Base-by-base conservation (phyloP, 2,888 invertebrate species). In the Dyspetes luteomarginatus region DNA sequence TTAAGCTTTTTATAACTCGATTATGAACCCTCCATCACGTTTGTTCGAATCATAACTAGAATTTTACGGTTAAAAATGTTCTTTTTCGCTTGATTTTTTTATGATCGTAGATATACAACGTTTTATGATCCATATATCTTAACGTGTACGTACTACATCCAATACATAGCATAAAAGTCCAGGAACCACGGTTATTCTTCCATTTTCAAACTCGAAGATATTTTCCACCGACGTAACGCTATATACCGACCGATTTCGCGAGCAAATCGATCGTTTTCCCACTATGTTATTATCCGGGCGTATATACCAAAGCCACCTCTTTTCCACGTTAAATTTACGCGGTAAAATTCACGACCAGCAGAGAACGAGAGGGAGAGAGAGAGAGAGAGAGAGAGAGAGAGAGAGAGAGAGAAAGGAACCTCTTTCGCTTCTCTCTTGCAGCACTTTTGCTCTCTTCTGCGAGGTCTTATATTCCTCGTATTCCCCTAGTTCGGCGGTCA, bases 261-360 rank as follows among this genome's bases (percentile, higher is more conserved):
- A 5, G 19, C 17, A 28, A 67, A 78, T 78, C 72, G 72, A 72
- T 72, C 30, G 15, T 45, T 52, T n/a, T 55, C 26, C 24, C 19
- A 56, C 55, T 30, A 22, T 19, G 12, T 56, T 60, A 30, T 17
- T 7, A 30, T 52, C 43, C 36, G 4, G 41, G 19, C 22, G 15
- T 26, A 41, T 52, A 36, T 48, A 24, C 17, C 55, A 17, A 55
- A 17, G 58, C 17, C 3, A 12, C 22, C 64, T 56, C 4, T 43
- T n/a, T 26, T 43, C 62, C 52, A 28, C 17, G 9, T 50, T 50
- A 58, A 45, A 45, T 30, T 55, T 17, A 0, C 48, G 52, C 56
- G 43, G 28, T 58, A 67, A 78, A 78, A 72, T 72, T 78, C 78
- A 60, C 52, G 50, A 67, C 48, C 48, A 45, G 56, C 48, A 48